phyloP scores from a whole-genome alignment of 2,797 vertebrate species.

The Siniperca obscura region DNA sequence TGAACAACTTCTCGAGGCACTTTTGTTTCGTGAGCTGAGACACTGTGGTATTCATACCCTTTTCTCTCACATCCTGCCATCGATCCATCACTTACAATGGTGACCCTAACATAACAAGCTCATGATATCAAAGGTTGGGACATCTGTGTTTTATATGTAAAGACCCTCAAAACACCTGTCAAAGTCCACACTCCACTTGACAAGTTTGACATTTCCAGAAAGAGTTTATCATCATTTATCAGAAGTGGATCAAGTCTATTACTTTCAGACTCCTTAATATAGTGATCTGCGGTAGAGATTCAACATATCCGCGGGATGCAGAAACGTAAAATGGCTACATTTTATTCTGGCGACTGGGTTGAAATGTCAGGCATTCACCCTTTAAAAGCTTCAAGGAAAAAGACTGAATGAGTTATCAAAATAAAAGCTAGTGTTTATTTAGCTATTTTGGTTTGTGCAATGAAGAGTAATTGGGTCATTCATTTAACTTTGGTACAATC shows the following conservation, averaged over 20 bases:
- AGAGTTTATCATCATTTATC: neutral
- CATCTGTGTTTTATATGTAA: conserved; percentile 74
- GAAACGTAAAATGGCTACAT: too few species aligned
- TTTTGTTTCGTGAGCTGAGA: conserved; percentile 76
- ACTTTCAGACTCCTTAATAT: neutral
- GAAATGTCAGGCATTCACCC: neutral
- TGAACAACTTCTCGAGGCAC: conserved; percentile 76
- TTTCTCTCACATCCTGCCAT: conserved; percentile 60
- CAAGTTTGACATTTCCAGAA: conserved; percentile 57
- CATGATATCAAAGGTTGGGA: conserved; percentile 65
- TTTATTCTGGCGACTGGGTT: too few species aligned
- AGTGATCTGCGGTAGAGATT: neutral
- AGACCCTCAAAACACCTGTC: conserved; percentile 69
- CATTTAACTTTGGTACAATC: neutral
- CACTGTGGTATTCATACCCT: conserved; percentile 63
- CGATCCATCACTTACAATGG: conserved; percentile 59
- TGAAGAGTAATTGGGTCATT: neutral
- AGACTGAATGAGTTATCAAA: neutral
- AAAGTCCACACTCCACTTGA: conserved; percentile 37
- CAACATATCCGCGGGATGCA: too few species aligned
- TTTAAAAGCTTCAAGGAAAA: neutral
- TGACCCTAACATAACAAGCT: conserved; percentile 68
- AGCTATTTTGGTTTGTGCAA: neutral
- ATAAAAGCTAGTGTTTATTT: neutral
- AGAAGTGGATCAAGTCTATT: neutral